These are phyloP conservation scores for Caenorhabditis auriculariae DNA, from an alignment of 2,888 invertebrate genomes.

Conservation along the genomic window DNA sequence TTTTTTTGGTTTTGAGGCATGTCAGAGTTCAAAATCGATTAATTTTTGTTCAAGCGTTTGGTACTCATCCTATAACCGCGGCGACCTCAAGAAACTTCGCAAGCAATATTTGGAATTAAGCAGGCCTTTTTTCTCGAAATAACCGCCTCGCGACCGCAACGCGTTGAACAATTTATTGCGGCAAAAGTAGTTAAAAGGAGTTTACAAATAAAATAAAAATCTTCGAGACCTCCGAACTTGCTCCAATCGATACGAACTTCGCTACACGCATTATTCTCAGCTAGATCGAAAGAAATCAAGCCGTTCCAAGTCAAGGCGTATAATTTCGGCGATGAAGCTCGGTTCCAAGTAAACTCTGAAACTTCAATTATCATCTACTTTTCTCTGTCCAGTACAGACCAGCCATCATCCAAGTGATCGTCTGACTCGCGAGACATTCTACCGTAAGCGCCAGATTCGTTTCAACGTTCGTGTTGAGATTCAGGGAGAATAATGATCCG, in stretches of 20 bases:
- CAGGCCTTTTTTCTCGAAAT: too few species aligned
- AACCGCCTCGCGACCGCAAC: too few species aligned
- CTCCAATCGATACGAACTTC: conserved; percentile 59
- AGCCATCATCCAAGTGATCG: conserved; percentile 54
- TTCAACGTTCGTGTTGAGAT: conserved; percentile 51
- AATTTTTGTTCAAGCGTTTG: too few species aligned
- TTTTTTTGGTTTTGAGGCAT: too few species aligned
- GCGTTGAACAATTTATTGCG: too few species aligned
- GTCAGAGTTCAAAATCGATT: too few species aligned
- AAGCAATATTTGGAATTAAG: too few species aligned
- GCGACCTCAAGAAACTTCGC: too few species aligned
- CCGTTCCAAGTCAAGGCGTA: conserved; percentile 63
- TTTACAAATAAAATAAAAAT: background rate
- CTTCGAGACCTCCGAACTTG: conserved; percentile 49
- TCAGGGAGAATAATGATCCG: conserved; percentile 57
- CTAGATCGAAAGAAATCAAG: conserved; percentile 30
- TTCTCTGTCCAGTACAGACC: conserved; percentile 1
- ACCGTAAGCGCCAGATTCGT: conserved; percentile 53
- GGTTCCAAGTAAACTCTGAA: conserved; percentile 60
- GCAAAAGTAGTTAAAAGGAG: too few species aligned
- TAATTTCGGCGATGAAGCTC: conserved; percentile 55
- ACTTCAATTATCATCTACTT: too few species aligned
- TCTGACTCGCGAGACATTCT: conserved; percentile 54
- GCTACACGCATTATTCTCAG: conserved; percentile 47
- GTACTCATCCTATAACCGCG: too few species aligned